Conservation (phyloP, 2,797 vertebrate species). For the Pampus argenteus region DNA sequence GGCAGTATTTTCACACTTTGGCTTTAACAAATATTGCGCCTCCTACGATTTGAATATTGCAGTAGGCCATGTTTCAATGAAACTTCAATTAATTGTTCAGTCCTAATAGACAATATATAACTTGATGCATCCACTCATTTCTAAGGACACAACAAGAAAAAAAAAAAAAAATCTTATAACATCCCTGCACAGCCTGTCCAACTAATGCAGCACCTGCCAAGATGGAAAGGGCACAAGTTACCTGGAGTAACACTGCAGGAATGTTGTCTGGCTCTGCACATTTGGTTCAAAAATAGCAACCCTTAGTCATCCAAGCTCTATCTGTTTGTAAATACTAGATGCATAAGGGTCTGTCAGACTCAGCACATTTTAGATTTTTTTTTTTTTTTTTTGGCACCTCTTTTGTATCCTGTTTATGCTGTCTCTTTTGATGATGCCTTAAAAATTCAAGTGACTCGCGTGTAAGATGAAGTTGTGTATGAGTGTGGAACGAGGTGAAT, state of each 20-base stretch:
- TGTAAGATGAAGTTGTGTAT: too few relatives aligned
- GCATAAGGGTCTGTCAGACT: slow-evolving; percentile 49
- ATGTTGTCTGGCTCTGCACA: slow-evolving; percentile 56
- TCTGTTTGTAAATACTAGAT: slow-evolving; percentile 57
- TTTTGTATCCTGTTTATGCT: slow-evolving; percentile 29
- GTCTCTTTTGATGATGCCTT: slow-evolving; percentile 56
- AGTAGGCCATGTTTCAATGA: too few relatives aligned
- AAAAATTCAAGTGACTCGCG: slow-evolving; percentile 30
- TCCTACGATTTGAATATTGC: too few relatives aligned
- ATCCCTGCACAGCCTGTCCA: slow-evolving; percentile 20
- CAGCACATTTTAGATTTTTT: slow-evolving; percentile 47
- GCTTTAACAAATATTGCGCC: too few relatives aligned
- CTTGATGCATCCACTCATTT: slow-evolving; percentile 11
- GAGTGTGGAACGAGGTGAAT: too few relatives aligned
- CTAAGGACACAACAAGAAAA: neutral
- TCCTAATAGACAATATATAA: neutral
- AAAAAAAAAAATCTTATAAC: neutral
- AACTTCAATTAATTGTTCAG: too few relatives aligned
- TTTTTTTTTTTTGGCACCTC: slow-evolving; percentile 40
- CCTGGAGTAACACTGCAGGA: slow-evolving; percentile 55
- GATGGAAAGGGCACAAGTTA: slow-evolving; percentile 60
- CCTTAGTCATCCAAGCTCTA: slow-evolving; percentile 51
- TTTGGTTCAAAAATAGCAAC: slow-evolving; percentile 66
- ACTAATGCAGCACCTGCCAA: slow-evolving; percentile 54
- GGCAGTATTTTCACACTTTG: too few relatives aligned